Evolutionary conservation across 2,888 invertebrate genomes (phyloP).

Genomic region (Lordiphosa andalusiaca): DNA sequence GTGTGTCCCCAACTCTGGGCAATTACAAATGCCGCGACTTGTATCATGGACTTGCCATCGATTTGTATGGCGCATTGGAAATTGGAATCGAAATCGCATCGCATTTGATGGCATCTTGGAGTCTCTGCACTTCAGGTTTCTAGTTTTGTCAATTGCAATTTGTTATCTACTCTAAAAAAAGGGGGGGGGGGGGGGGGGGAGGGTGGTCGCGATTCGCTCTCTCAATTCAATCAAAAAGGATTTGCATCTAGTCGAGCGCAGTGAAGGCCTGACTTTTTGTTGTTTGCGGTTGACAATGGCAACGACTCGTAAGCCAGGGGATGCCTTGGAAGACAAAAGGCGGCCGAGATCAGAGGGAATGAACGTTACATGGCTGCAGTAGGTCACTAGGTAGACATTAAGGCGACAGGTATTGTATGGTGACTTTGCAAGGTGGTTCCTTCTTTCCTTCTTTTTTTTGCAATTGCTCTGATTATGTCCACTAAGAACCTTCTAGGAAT

Average conservation of each 20-base stretch:
- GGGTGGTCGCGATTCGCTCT: constrained; percentile 32
- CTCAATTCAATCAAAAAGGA: constrained; percentile 52
- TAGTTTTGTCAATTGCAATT: constrained; percentile 78
- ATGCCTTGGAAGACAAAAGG: constrained; percentile 54
- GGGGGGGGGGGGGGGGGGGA: constrained; percentile 26
- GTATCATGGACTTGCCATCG: constrained; percentile 76
- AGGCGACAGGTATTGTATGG: constrained; percentile 69
- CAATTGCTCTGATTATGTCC: constrained; percentile 65
- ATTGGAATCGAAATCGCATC: constrained; percentile 70
- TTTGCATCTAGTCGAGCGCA: constrained; percentile 27
- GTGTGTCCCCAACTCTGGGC: constrained; percentile 30
- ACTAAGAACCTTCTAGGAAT: constrained; percentile 43
- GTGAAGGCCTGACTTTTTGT: constrained; percentile 42
- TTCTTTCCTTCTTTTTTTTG: constrained; percentile 52
- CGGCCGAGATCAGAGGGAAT: constrained; percentile 51
- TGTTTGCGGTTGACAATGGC: constrained; percentile 7
- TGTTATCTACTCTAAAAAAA: constrained; percentile 63
- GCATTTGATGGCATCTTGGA: constrained; percentile 36
- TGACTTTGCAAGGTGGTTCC: constrained; percentile 58
- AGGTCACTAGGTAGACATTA: constrained; percentile 61
- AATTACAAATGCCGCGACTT: constrained; percentile 72
- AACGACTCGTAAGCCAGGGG: constrained; percentile 41
- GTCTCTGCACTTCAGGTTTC: constrained; percentile 45
- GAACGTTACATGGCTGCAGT: constrained; percentile 23
- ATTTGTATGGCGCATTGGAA: constrained; percentile 62